Evolutionary conservation across 2,797 vertebrate genomes (phyloP).

Genomic region (Leucoraja ocellata): DNA sequence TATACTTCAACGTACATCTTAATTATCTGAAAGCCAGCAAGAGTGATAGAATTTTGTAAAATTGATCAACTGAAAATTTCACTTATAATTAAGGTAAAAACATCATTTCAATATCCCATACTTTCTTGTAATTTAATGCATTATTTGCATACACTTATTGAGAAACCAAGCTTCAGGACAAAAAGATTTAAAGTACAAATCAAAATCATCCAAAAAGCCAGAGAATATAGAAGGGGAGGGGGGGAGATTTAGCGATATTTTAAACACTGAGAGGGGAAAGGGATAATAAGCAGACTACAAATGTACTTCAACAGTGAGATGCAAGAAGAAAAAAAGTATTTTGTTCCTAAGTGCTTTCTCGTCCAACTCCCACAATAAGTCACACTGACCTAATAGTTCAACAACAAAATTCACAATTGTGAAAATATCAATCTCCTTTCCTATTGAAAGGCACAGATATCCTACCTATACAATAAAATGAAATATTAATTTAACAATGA

Average conservation of each 20-base stretch:
- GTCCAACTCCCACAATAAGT: too few species aligned
- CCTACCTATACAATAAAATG: not conserved
- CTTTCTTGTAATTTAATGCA: not conserved
- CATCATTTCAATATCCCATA: not conserved
- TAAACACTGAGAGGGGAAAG: not conserved
- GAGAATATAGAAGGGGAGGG: not conserved
- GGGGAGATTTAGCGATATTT: not conserved
- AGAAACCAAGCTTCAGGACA: not conserved
- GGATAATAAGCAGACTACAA: too few species aligned
- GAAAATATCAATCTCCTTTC: not conserved
- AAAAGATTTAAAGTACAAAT: not conserved
- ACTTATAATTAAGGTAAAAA: not conserved
- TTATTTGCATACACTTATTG: not conserved
- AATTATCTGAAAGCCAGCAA: not conserved
- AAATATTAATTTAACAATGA: not conserved
- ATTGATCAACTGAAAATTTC: conserved; percentile 2
- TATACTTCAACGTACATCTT: not conserved
- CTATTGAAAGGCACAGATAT: not conserved
- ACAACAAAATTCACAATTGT: not conserved
- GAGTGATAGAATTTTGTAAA: not conserved
- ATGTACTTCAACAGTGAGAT: not conserved
- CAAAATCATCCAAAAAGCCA: not conserved
- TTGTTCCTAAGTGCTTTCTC: too few species aligned
- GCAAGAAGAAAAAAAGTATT: not conserved
- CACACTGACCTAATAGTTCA: not conserved